Base-by-base conservation (phyloP, 2,888 invertebrate species). In the Caenorhabditis zanzibari region DNA sequence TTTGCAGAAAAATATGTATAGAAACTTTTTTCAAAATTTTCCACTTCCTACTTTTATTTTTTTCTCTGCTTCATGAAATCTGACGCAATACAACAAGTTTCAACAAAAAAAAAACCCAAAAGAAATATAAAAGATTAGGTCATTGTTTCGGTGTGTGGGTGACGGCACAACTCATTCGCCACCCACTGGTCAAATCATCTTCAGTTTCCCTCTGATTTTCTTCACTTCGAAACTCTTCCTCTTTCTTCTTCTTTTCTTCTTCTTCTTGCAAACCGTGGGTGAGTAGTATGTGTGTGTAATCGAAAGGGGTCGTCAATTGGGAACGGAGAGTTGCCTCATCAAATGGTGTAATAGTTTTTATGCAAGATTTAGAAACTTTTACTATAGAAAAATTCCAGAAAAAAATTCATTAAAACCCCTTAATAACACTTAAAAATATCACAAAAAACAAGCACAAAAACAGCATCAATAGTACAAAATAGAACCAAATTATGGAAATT, bases 121-220 rank as follows among this genome's bases (percentile, higher is more conserved):
- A 47, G 38, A 24, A 69, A 38, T 32, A 16, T 22, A 14, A 71
- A 58, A 58, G 59, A 72, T 61, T 59, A 72, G 58, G 47, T 59
- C 59, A 59, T 32, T 16, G 35, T 47, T 4, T 32, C 32, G 4
- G 32, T 32, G 32, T 38, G 38, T 6, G 12, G 38, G 66, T 22
- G 19, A 28, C 44, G 49, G 52, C 19, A 38, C 6, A 64, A 64
- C 58, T 44, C 56, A 64, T 71, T 19, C 47, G 56, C 75, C 66
- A 75, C 58, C 76, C 66, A 76, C 47, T 77, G 76, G 76, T 77
- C 79, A 71, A 71, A 56, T 63, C 77, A 69, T 52, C 58, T 61
- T 56, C 71, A 52, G 19, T 59, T 66, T 61, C 56, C 14, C 22
- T n/a, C 47, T 19, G 12, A 41, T 59, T 26, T 26, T 12, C 38